Percentiles rank a stretch among this genome's conserved stretches.
Conservation (phyloP, 2,113 vertebrate species). For the Rhabdomys dilectus region DNA sequence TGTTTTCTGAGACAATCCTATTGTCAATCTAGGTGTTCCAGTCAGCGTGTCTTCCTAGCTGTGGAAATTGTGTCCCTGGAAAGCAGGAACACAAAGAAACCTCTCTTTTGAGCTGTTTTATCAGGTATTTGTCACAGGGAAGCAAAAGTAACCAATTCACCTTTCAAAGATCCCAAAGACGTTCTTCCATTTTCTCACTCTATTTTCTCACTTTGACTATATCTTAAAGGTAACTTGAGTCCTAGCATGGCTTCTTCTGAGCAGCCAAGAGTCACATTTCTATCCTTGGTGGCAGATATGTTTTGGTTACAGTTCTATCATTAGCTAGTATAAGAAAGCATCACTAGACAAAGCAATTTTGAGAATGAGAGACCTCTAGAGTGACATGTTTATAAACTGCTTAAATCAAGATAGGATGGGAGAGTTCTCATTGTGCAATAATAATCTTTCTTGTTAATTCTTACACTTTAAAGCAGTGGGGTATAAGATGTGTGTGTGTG, state of each 20-base stretch:
- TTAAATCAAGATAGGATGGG: no score
- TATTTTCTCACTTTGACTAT: background rate
- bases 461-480: background rate
- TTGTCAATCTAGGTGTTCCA: background rate
- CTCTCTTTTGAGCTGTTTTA: background rate
- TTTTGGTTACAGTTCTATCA: background rate
- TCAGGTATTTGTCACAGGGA: background rate
- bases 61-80: background rate
- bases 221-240: background rate
- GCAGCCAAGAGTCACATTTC: background rate
- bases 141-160: background rate
- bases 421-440: background rate
- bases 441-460: no score
- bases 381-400: background rate
- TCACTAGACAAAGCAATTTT: background rate
- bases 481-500: accelerated
- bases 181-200: no score
- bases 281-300: background rate
- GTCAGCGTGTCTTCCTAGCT: no score
- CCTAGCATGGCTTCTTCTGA: background rate
- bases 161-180: background rate
- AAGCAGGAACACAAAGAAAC: background rate
- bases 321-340: background rate
- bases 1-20: background rate
- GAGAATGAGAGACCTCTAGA: background rate